Evolutionary conservation across 92 coral and sea anemone species (phyloP).

Genomic region (Ricordea florida): DNA sequence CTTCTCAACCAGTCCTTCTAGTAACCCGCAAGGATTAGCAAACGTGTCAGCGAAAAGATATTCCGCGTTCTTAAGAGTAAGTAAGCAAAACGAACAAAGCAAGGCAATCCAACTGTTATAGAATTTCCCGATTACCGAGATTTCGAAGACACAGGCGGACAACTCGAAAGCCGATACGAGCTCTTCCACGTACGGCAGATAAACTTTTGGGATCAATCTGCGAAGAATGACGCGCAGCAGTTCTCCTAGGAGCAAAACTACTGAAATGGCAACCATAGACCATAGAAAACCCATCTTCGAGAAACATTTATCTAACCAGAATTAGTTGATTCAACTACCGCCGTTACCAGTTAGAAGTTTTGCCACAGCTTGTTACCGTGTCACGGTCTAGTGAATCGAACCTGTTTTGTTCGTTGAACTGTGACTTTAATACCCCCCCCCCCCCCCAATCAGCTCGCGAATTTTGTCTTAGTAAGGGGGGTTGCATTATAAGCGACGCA

Average conservation of each 20-base stretch:
- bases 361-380: too few species aligned
- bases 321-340: too few species aligned
- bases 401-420: too few species aligned
- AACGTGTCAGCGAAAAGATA: slow-evolving; percentile 71
- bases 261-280: slow-evolving; percentile 71
- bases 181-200: slow-evolving; percentile 64
- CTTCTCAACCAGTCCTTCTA: slow-evolving; percentile 59
- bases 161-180: slow-evolving; percentile 81
- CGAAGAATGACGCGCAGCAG: slow-evolving; percentile 38
- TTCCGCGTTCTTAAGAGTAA: slow-evolving; percentile 70
- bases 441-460: too few species aligned
- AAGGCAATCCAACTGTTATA: slow-evolving; percentile 67
- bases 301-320: too few species aligned
- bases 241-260: slow-evolving; percentile 74
- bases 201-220: slow-evolving; percentile 20
- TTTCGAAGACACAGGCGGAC: slow-evolving; percentile 86
- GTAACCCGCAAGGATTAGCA: slow-evolving; percentile 86
- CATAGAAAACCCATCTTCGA: slow-evolving; percentile 65
- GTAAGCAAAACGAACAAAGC: slow-evolving; percentile 61
- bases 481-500: too few species aligned
- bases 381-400: too few species aligned
- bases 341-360: too few species aligned
- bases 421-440: too few species aligned
- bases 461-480: too few species aligned
- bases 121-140: slow-evolving; percentile 83